Percentiles rank a stretch among this genome's conserved stretches.
Evolutionary conservation across 1,140 invertebrate genomes (phyloP).

Genomic region (Drosophila sucinea): DNA sequence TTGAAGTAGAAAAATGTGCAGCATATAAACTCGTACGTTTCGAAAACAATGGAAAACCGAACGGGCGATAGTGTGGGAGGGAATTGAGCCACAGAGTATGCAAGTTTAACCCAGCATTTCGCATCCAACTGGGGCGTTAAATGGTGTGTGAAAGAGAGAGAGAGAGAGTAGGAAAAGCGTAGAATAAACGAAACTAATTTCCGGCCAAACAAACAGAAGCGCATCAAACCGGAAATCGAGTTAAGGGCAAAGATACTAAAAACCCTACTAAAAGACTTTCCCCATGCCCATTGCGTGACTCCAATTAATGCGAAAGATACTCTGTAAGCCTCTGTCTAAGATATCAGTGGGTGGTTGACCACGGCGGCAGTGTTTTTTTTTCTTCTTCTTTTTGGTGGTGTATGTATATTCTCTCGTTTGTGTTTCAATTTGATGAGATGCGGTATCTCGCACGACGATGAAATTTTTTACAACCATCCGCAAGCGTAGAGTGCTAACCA

Average conservation of each 20-base stretch:
- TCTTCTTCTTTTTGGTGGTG: background rate
- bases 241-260: slow-evolving; percentile 53
- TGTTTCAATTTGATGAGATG: slow-evolving; percentile 22
- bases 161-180: slow-evolving; percentile 20
- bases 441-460: slow-evolving; percentile 33
- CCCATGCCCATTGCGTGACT: slow-evolving; percentile 52
- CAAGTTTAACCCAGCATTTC: background rate
- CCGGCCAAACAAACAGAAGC: slow-evolving; percentile 63
- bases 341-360: background rate
- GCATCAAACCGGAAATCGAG: slow-evolving; percentile 73
- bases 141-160: background rate
- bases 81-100: too few relatives aligned
- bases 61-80: background rate
- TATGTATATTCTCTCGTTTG: background rate
- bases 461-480: slow-evolving; percentile 53
- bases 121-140: background rate
- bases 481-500: slow-evolving; percentile 20
- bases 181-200: slow-evolving; percentile 77
- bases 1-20: slow-evolving; percentile 30
- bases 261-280: slow-evolving; percentile 11
- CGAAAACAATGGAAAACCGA: background rate
- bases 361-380: background rate
- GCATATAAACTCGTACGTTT: slow-evolving; percentile 5
- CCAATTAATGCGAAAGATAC: slow-evolving; percentile 46
- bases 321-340: background rate